phyloP scores from a whole-genome alignment of 37 sponge, comb jelly and placozoan species.

The Spongia lamella region DNA sequence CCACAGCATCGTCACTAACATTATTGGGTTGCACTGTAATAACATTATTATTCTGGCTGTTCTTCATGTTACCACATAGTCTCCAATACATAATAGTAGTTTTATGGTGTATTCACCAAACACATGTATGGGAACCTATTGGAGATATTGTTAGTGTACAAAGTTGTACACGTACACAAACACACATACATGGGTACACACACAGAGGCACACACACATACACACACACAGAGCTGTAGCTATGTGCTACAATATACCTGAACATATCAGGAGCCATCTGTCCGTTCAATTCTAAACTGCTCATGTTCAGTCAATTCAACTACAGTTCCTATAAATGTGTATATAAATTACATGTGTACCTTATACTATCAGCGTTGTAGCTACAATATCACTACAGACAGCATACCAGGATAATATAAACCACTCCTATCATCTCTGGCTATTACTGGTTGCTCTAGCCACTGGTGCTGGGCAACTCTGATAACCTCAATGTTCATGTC shows the following conservation, averaged over 20 bases:
- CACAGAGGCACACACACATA: no score
- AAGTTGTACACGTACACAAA: no score
- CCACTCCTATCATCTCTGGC: constrained; percentile 57
- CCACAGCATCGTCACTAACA: no score
- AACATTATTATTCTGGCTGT: neutral
- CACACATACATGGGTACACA: no score
- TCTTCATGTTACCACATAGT: constrained; percentile 37
- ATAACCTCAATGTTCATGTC: constrained; percentile 36
- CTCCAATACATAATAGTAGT: constrained; percentile 30
- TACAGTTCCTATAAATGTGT: constrained; percentile 42
- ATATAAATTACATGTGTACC: neutral
- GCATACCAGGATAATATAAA: constrained; percentile 59
- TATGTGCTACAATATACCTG: constrained; percentile 18
- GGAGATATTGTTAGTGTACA: neutral
- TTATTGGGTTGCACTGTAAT: no score
- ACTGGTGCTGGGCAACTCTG: constrained; percentile 36
- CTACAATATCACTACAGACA: neutral
- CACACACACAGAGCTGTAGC: neutral
- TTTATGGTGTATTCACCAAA: constrained; percentile 55
- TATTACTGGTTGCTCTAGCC: constrained; percentile 66
- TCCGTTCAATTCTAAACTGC: constrained; percentile 25
- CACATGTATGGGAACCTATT: constrained; percentile 39
- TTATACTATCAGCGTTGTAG: neutral
- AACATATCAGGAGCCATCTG: constrained; percentile 6
- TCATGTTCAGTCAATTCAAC: constrained; percentile 6